phyloP scores from a whole-genome alignment of 2,797 vertebrate genomes.

The Percopsis omiscomaycus region DNA sequence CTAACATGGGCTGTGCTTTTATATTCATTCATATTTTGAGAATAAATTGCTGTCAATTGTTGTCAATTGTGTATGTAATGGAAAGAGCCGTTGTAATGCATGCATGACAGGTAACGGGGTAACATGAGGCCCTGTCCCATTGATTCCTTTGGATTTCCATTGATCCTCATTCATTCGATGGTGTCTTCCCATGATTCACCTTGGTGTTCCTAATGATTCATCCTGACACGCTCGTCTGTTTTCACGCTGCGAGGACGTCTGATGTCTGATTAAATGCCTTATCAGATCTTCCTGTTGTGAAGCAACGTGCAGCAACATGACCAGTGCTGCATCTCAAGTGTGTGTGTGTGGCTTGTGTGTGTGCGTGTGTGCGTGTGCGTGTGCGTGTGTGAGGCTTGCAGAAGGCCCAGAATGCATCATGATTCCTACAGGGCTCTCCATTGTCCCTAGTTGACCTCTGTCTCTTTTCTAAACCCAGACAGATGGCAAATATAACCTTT shows the following conservation, averaged over 20 bases:
- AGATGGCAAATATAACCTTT: slow-evolving; percentile 72
- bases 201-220: no score
- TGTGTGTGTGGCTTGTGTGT: not conserved
- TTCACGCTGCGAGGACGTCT: slow-evolving; percentile 18
- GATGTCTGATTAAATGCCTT: slow-evolving; percentile 54
- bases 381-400: not conserved
- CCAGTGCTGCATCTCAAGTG: not conserved
- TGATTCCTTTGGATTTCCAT: no score
- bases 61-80: no score
- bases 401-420: slow-evolving; percentile 40
- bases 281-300: slow-evolving; percentile 28
- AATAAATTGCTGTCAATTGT: no score
- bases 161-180: no score
- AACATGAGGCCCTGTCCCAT: no score
- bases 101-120: no score
- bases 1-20: no score
- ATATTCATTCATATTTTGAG: no score
- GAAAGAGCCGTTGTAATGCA: no score
- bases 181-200: no score
- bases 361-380: not conserved
- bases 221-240: slow-evolving; percentile 3
- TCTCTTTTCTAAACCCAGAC: slow-evolving; percentile 51
- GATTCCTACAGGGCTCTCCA: slow-evolving; percentile 34
- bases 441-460: slow-evolving; percentile 41
- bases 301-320: not conserved